These are phyloP conservation scores for Phasianus colchicus DNA, from an alignment of 2,113 vertebrate species.

Conservation along the genomic window DNA sequence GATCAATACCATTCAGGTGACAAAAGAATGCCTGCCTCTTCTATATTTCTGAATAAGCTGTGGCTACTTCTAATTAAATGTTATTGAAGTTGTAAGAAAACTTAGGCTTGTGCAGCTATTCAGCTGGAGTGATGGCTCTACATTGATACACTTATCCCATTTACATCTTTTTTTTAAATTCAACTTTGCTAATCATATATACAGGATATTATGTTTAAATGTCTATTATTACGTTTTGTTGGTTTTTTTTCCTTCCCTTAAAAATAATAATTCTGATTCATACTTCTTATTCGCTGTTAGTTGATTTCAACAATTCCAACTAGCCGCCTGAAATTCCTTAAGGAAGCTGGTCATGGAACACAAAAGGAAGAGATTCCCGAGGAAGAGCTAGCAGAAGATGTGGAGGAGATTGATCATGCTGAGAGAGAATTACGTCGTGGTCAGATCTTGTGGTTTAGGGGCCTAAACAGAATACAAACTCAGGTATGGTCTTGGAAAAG, in stretches of 20 bases:
- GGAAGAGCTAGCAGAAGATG: slow-evolving; percentile 92
- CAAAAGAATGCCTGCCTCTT: not conserved
- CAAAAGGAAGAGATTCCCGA: slow-evolving; percentile 98
- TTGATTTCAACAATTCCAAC: slow-evolving; percentile 96
- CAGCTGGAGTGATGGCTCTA: not conserved
- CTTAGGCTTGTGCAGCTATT: not conserved
- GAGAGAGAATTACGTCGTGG: slow-evolving; percentile 96
- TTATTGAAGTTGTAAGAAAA: not conserved
- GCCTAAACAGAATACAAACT: slow-evolving; percentile 98
- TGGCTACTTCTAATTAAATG: not conserved
- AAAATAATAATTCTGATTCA: not conserved
- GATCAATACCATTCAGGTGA: not conserved
- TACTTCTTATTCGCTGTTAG: slow-evolving; percentile 72
- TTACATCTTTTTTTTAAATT: not conserved
- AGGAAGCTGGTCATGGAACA: slow-evolving; percentile 96
- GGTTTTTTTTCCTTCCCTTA: not conserved
- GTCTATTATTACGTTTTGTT: not conserved
- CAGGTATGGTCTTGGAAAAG: slow-evolving; percentile 89
- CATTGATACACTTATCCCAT: not conserved
- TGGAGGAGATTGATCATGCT: slow-evolving; percentile 97
- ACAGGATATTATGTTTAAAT: not conserved
- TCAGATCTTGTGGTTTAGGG: slow-evolving; percentile 99
- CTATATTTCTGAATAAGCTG: not conserved
- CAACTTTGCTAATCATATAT: not conserved
- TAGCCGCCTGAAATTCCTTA: slow-evolving; percentile 96